Conservation (phyloP, 1,140 invertebrate genomes). For the Scaptomyza montana region DNA sequence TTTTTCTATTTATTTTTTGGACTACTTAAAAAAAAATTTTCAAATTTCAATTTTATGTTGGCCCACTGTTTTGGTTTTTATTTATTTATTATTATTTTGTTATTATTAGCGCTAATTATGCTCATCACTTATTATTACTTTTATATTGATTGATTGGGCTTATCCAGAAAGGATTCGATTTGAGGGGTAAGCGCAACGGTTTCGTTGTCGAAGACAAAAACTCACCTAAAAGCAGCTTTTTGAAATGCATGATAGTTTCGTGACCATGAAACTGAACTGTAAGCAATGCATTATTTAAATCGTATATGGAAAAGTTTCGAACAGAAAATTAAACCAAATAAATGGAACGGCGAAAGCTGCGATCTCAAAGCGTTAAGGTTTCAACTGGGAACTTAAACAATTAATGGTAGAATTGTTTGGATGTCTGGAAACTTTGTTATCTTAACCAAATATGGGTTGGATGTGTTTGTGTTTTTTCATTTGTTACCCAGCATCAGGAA, state of each 20-base stretch:
- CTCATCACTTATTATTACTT: slow-evolving; percentile 5
- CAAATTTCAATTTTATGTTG: neutral
- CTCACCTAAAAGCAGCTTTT: slow-evolving; percentile 47
- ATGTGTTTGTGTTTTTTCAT: neutral
- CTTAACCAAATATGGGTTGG: neutral
- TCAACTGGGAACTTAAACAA: neutral
- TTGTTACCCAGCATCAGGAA: neutral
- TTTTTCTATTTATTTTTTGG: too few species aligned
- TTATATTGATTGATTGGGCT: slow-evolving; percentile 15
- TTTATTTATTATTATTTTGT: neutral
- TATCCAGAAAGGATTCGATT: neutral
- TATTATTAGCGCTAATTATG: neutral
- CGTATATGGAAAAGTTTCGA: neutral
- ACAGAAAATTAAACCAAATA: slow-evolving; percentile 1
- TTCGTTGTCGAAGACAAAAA: slow-evolving; percentile 23
- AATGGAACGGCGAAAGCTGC: slow-evolving; percentile 1
- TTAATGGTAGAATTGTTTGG: neutral
- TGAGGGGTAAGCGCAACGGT: neutral
- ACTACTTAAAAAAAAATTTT: too few species aligned
- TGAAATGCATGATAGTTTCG: slow-evolving; percentile 28
- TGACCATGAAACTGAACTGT: slow-evolving; percentile 31
- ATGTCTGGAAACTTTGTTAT: neutral
- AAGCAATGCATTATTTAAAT: slow-evolving; percentile 34
- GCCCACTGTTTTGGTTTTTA: neutral
- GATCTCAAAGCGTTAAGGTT: slow-evolving; percentile 32